phyloP scores from a whole-genome alignment of 2,113 vertebrate genomes.

The Chaetura pelagica region DNA sequence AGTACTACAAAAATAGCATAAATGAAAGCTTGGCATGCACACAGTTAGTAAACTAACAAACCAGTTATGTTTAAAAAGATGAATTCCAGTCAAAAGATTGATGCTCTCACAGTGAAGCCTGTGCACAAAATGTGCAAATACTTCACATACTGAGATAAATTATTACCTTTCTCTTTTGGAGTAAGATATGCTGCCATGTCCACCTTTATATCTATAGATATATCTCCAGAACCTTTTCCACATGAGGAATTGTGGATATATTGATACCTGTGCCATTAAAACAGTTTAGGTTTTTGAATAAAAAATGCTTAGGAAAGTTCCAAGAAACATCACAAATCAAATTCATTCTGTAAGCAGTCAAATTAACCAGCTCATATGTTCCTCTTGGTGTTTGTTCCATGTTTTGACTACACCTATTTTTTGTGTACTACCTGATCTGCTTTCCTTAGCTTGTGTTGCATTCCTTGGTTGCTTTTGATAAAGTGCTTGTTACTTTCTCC shows the following conservation, averaged over 20 bases:
- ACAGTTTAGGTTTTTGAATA: neutral
- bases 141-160: neutral
- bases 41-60: neutral
- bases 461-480: neutral
- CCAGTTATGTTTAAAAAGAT: neutral
- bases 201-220: neutral
- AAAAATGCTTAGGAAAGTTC: neutral
- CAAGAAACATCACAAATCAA: neutral
- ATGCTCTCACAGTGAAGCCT: fast-evolving
- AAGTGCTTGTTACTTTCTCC: neutral
- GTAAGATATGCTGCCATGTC: neutral
- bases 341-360: neutral
- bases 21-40: neutral
- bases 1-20: neutral
- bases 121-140: neutral
- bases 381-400: neutral
- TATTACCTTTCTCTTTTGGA: neutral
- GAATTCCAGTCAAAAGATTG: neutral
- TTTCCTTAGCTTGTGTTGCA: neutral
- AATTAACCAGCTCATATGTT: neutral
- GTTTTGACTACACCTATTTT: neutral
- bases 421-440: neutral
- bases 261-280: neutral
- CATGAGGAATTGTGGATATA: neutral
- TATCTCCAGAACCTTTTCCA: neutral